Evolutionary conservation across 2,113 vertebrate genomes (phyloP), one percentile per base, ranked within the genome.

Genomic region (Muntiacus muntjak): DNA sequence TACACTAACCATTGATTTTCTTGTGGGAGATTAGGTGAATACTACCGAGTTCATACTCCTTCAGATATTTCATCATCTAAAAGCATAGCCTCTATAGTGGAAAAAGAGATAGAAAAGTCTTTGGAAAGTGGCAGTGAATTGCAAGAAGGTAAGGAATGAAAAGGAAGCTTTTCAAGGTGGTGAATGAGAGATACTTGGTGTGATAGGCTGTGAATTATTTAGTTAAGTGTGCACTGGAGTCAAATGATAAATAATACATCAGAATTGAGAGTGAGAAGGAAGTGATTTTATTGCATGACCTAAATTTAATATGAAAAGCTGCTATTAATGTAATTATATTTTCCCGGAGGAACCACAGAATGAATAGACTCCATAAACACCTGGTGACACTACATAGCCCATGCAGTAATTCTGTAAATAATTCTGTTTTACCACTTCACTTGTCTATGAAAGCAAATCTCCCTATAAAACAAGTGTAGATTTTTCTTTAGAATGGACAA

Each of bases 141-240:
- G 43, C 98, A 98, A 97, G 98, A 99, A 99, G 99, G 98, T 96
- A 98, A 98, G 98, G 90, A 87, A 67, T 79, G 13, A 87, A 94
- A 82, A 47, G 67, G 5, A 14, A 95, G 40, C 33, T 94, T 87
- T 94, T 81, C 30, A 94, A 67, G 7, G 45, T 84, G n/a, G 64
- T 83, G 4, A 87, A 26, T 89, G 47, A 83, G 82, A 67, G 86
- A 45, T 26, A 50, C 7, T 67, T 89, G 30, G 5, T 97, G 26
- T 95, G 36, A 82, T 54, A 79, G 52, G 25, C 25, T 67, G 57
- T 96, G 82, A 78, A 97, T 97, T 91, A 62, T 93, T 98, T 97
- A 74, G 19, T 33, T 36, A 86, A 5, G 13, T 85, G 64, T 52
- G 89, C 45, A 14, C 16, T 60, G 30, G n/a, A 87, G 40, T 60